Conservation (phyloP, 2,888 invertebrate species). For the Lobophora halterata region DNA sequence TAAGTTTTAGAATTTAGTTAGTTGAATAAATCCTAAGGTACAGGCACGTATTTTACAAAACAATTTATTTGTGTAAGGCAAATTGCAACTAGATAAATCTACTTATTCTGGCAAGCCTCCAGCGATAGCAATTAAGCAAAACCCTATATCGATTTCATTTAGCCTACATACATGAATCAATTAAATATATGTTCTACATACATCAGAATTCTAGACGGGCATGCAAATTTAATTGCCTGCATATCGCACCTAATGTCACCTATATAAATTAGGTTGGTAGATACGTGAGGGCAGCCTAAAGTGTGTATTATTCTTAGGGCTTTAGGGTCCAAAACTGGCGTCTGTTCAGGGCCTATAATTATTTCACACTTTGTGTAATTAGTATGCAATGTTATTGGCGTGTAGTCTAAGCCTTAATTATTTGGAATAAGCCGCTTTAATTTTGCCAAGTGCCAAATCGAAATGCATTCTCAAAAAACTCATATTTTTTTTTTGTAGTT, state of each 20-base stretch:
- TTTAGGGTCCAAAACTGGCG: slow-evolving; percentile 29
- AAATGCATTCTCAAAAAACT: too few relatives aligned
- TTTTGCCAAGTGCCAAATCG: too few relatives aligned
- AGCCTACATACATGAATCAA: slow-evolving; percentile 21
- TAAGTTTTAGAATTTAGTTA: too few relatives aligned
- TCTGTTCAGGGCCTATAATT: slow-evolving; percentile 23
- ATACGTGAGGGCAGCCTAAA: too few relatives aligned
- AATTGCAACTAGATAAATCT: neutral
- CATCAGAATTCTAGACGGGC: slow-evolving; percentile 32
- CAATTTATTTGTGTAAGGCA: too few relatives aligned
- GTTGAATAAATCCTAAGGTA: too few relatives aligned
- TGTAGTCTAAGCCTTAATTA: slow-evolving; percentile 9
- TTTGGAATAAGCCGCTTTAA: slow-evolving; percentile 16
- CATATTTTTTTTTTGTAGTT: too few relatives aligned
- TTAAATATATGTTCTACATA: slow-evolving; percentile 11
- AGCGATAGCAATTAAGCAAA: slow-evolving; percentile 6
- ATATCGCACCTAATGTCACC: slow-evolving; percentile 40
- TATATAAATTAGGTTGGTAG: slow-evolving; percentile 44
- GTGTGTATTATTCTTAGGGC: slow-evolving; percentile 20
- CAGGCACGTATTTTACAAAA: too few relatives aligned
- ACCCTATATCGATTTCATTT: slow-evolving; percentile 11
- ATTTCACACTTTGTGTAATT: slow-evolving; percentile 37
- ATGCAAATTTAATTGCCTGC: slow-evolving; percentile 39
- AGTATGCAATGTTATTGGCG: slow-evolving; percentile 39
- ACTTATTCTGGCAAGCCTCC: slow-evolving; percentile 1